Conservation (phyloP, 2,797 vertebrate species). For the Lagocephalus sceleratus region DNA sequence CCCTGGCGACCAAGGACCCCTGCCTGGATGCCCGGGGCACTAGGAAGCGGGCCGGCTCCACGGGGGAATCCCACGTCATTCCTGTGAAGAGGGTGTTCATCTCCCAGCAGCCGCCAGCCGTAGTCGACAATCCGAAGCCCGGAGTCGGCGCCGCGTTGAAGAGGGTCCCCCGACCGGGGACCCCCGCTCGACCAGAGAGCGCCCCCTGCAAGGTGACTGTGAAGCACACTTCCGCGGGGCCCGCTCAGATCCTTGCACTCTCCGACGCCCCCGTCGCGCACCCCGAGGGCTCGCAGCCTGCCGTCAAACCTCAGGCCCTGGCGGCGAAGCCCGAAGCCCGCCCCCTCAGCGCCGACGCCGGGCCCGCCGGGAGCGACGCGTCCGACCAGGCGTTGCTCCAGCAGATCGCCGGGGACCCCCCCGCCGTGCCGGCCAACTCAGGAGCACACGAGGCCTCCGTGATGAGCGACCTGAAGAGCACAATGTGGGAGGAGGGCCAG, state of each 20-base stretch:
- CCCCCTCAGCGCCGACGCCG: constrained; percentile 60
- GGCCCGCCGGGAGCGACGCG: constrained; percentile 67
- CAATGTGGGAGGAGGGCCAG: constrained; percentile 86
- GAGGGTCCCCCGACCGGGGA: constrained; percentile 81
- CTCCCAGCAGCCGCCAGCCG: constrained; percentile 80
- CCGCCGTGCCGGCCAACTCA: constrained; percentile 80
- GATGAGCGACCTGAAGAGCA: constrained; percentile 85
- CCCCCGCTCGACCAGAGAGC: constrained; percentile 80
- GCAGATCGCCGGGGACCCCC: constrained; percentile 83
- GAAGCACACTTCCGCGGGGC: constrained; percentile 73
- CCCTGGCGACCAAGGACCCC: constrained; percentile 75
- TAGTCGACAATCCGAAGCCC: constrained; percentile 76
- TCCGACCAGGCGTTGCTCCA: constrained; percentile 82
- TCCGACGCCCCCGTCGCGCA: constrained; percentile 77
- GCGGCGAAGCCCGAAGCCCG: constrained; percentile 75
- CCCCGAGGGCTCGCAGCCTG: constrained; percentile 69
- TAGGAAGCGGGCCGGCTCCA: constrained; percentile 84
- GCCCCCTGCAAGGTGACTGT: constrained; percentile 80
- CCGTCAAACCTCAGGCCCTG: constrained; percentile 75
- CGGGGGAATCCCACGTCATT: constrained; percentile 86
- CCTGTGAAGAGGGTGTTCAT: constrained; percentile 93
- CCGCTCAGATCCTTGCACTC: constrained; percentile 78
- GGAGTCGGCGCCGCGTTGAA: constrained; percentile 69
- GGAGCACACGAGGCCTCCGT: constrained; percentile 80
- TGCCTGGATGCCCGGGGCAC: constrained; percentile 84